Evolutionary conservation across 2,113 vertebrate species (phyloP).

Genomic region (Phocoena sinus): DNA sequence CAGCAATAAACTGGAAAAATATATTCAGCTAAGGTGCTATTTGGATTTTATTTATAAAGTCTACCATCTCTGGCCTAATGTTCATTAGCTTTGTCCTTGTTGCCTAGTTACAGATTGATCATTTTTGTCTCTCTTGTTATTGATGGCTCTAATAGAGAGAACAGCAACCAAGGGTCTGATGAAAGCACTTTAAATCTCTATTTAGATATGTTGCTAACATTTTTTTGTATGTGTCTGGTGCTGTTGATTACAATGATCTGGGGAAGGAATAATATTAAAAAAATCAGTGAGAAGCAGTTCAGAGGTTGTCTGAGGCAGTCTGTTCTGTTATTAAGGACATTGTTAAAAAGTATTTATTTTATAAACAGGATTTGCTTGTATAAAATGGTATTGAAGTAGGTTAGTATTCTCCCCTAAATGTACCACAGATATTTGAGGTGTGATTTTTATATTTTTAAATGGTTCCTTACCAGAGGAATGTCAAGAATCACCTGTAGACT

Average conservation of each 20-base stretch:
- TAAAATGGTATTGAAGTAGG: background rate
- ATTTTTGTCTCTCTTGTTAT: conserved; percentile 65
- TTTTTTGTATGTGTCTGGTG: conserved; percentile 4
- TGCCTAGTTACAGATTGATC: conserved; percentile 72
- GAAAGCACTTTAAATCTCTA: conserved; percentile 61
- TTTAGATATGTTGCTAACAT: conserved; percentile 34
- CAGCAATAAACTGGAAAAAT: conserved; percentile 73
- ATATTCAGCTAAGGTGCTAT: conserved; percentile 57
- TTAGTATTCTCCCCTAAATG: background rate
- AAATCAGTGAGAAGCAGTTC: background rate
- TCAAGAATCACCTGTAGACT: background rate
- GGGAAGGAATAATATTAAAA: background rate
- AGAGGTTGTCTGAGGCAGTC: background rate
- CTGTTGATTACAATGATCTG: conserved; percentile 29
- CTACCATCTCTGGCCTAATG: conserved; percentile 60
- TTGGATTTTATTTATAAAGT: conserved; percentile 77
- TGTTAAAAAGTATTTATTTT: background rate
- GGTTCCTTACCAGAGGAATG: background rate
- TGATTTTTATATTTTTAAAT: background rate
- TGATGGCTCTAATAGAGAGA: conserved; percentile 67
- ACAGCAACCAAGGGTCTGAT: conserved; percentile 18
- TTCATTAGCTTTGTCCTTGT: conserved; percentile 71
- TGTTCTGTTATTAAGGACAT: background rate
- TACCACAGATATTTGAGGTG: background rate
- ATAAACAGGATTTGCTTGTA: background rate